These are phyloP conservation scores for Rhagonycha lutea DNA, from an alignment of 2,888 invertebrate genomes.

Conservation along the genomic window DNA sequence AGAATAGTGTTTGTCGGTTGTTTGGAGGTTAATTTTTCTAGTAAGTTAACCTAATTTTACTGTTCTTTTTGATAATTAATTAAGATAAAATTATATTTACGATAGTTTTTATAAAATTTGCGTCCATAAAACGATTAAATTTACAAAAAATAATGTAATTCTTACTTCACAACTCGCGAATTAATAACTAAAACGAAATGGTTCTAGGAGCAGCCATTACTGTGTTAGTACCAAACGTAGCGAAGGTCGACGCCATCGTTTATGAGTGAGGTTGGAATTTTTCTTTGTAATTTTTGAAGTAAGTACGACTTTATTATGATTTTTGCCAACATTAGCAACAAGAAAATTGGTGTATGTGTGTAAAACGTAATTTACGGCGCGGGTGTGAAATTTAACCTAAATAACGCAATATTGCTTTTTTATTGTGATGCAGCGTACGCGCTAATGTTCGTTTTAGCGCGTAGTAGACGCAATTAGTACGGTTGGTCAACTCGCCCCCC, in stretches of 20 bases:
- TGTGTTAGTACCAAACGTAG: constrained; percentile 5
- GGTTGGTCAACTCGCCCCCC: not conserved
- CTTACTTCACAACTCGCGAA: not conserved
- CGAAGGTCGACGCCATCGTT: constrained; percentile 53
- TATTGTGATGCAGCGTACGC: constrained; percentile 43
- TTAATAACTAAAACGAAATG: not conserved
- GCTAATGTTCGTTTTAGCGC: constrained; percentile 39
- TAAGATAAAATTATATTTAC: not conserved
- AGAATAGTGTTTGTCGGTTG: constrained; percentile 23
- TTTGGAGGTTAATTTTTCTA: constrained; percentile 48
- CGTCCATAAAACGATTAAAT: not conserved
- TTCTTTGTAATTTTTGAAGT: constrained; percentile 45
- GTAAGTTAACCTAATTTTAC: constrained; percentile 52
- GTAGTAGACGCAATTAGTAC: constrained; percentile 34
- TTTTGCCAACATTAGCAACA: constrained; percentile 1
- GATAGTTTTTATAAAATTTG: not conserved
- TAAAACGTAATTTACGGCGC: constrained; percentile 1
- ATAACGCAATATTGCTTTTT: constrained; percentile 51
- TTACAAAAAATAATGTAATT: not conserved
- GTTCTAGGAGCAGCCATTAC: constrained; percentile 38
- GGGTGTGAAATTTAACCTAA: constrained; percentile 27
- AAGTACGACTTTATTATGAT: constrained; percentile 38
- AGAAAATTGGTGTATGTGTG: not conserved
- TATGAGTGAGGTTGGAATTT: constrained; percentile 53
- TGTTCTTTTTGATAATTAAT: constrained; percentile 7